Evolutionary conservation across 2,113 vertebrate genomes (phyloP), one percentile per base, ranked within the genome.

Genomic region (Callospermophilus lateralis): DNA sequence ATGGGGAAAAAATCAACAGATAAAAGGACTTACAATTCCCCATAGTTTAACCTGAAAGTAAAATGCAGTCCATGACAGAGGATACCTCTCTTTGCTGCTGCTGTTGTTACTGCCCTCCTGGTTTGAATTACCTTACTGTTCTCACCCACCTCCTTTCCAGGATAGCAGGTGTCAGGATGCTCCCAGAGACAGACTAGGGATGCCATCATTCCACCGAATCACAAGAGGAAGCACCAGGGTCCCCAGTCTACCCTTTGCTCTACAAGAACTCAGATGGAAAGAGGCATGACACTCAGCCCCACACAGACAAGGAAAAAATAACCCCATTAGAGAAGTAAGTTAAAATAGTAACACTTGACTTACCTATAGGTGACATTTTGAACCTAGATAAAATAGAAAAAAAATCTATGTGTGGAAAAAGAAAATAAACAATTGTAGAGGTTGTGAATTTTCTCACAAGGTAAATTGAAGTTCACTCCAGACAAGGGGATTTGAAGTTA

Each of bases 311-410:
- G 8, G 24, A 63, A 55, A 83, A 37, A 39, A 45, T 42, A 37
- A 39, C 26, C 42, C 37, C 48, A 89, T 58, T 88, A 58, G 1
- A 89, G 1, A 34, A 28, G 4, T 24, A 58, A 55, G 39, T 37
- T 93, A 90, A 90, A 84, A 77, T 65, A 72, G 58, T 72, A 80
- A 93, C 37, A 61, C 39, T 90, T 90, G 72, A 90, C 77, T 80
- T 76, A 85, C 67, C 16, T 80, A 77, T 86, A 76, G 53, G 10
- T 79, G 73, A 76, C 1, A 28, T n/a, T 65, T 72, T 45, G 42
- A 84, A 53, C 10, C 12, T 76, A 84, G 26, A 90, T 48, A 72
- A 89, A 89, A 87, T 3, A 76, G 65, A 37, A 39, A 48, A 83
- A 9, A 58, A 67, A 32, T 1, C 3, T 80, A 0, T n/a, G 11